Percentiles rank a stretch among this genome's conserved stretches.
Evolutionary conservation across 2,797 vertebrate species (phyloP).

Genomic region (Craterocephalus amniculus): DNA sequence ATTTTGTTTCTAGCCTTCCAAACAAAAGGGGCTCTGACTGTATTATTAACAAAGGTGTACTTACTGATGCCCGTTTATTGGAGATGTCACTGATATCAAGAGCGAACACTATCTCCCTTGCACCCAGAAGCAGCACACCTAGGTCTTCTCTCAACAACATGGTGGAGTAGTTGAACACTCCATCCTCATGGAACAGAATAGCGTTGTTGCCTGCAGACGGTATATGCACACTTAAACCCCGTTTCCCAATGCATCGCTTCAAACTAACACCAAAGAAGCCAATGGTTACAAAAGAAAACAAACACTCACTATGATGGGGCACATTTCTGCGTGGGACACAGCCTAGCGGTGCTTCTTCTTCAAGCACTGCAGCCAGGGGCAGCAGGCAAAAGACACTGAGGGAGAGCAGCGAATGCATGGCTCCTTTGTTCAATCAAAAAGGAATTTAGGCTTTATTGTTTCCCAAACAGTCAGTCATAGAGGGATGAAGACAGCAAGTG

Average conservation of each 20-base stretch:
- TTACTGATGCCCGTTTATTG: constrained; percentile 77
- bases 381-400: constrained; percentile 70
- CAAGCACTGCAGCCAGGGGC: constrained; percentile 51
- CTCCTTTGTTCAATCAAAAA: constrained; percentile 56
- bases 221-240: constrained; percentile 3
- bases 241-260: constrained; percentile 1
- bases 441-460: constrained; percentile 61
- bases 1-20: neutral
- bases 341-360: constrained; percentile 42
- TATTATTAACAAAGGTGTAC: constrained; percentile 22
- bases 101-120: constrained; percentile 82
- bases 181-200: constrained; percentile 71
- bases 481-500: constrained; percentile 52
- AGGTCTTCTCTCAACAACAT: constrained; percentile 82
- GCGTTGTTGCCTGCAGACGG: constrained; percentile 66
- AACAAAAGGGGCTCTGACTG: neutral
- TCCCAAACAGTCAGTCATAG: constrained; percentile 54
- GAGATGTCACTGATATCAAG: constrained; percentile 81
- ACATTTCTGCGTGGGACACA: constrained; percentile 79
- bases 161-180: constrained; percentile 80
- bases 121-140: constrained; percentile 79
- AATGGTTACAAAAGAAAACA: constrained; percentile 24
- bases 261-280: neutral
- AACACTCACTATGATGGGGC: constrained; percentile 76
- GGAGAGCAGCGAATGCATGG: constrained; percentile 66